phyloP scores from a whole-genome alignment of 1,140 invertebrate genomes.

The Mamestra configurata region DNA sequence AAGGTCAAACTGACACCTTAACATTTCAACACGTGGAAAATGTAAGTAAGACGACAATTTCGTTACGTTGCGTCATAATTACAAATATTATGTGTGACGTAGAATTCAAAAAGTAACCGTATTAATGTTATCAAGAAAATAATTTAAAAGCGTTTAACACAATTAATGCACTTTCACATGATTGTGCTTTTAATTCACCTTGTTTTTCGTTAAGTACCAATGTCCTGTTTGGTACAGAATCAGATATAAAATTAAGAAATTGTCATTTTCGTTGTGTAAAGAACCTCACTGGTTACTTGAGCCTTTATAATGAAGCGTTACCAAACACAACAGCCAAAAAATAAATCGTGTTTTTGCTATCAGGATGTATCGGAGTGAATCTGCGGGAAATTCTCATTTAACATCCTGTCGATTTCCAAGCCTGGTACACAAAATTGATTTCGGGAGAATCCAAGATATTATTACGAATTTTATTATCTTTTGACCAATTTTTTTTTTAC shows the following conservation, averaged over 20 bases:
- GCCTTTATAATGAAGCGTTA: not conserved
- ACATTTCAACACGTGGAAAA: slow-evolving; percentile 38
- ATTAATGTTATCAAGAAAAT: slow-evolving; percentile 20
- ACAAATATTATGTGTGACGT: slow-evolving; percentile 42
- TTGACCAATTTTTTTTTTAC: not conserved
- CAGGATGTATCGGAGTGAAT: not conserved
- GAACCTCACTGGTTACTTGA: not conserved
- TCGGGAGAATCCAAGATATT: not conserved
- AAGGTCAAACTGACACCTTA: slow-evolving; percentile 43
- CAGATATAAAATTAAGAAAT: not conserved
- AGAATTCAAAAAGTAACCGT: not conserved
- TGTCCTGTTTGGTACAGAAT: slow-evolving; percentile 1
- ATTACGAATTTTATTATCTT: not conserved
- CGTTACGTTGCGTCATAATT: slow-evolving; percentile 32
- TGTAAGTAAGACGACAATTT: slow-evolving; percentile 35
- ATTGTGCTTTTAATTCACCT: slow-evolving; percentile 26
- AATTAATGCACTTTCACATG: slow-evolving; percentile 23
- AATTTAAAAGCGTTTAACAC: slow-evolving; percentile 11
- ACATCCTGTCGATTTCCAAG: not conserved
- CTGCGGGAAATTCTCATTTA: not conserved
- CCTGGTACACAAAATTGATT: not conserved
- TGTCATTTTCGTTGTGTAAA: not conserved
- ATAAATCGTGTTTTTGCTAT: not conserved
- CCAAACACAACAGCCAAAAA: not conserved
- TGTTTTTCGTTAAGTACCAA: not conserved